Evolutionary conservation across 2,888 invertebrate species (phyloP).

Genomic region (Meta bourneti): DNA sequence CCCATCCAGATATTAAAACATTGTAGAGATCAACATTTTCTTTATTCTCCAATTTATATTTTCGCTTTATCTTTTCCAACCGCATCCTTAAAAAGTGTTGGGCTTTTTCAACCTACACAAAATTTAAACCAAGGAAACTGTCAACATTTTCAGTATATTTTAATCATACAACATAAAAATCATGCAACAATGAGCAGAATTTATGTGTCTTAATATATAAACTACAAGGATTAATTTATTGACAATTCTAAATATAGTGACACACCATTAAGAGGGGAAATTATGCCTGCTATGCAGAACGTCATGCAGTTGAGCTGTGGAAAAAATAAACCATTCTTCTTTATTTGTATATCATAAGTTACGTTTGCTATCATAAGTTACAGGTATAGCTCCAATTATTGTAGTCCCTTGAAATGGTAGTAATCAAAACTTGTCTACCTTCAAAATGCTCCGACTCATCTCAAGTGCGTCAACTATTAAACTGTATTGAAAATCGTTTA

Average conservation of each 20-base stretch:
- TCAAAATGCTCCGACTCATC: too few species aligned
- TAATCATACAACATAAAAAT: too few species aligned
- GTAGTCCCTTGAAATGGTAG: too few species aligned
- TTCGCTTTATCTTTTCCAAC: slow-evolving; percentile 16
- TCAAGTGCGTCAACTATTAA: too few species aligned
- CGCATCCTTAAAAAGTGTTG: slow-evolving; percentile 37
- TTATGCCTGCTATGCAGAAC: too few species aligned
- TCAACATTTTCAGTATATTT: background rate
- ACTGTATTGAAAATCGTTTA: too few species aligned
- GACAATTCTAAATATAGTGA: background rate
- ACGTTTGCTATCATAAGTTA: too few species aligned
- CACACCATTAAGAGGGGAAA: background rate
- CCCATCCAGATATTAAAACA: slow-evolving; percentile 76
- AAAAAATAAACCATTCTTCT: too few species aligned
- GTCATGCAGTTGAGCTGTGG: too few species aligned
- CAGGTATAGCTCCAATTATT: too few species aligned
- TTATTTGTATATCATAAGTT: too few species aligned
- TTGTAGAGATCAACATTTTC: slow-evolving; percentile 66
- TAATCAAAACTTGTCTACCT: too few species aligned
- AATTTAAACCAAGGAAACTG: background rate
- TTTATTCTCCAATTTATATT: slow-evolving; percentile 1
- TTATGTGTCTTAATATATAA: background rate
- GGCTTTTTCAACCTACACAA: slow-evolving; percentile 66
- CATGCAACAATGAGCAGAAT: background rate
- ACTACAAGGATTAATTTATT: background rate